Conservation (phyloP, 2,113 vertebrate genomes). For the Campylomormyrus tamandua region DNA sequence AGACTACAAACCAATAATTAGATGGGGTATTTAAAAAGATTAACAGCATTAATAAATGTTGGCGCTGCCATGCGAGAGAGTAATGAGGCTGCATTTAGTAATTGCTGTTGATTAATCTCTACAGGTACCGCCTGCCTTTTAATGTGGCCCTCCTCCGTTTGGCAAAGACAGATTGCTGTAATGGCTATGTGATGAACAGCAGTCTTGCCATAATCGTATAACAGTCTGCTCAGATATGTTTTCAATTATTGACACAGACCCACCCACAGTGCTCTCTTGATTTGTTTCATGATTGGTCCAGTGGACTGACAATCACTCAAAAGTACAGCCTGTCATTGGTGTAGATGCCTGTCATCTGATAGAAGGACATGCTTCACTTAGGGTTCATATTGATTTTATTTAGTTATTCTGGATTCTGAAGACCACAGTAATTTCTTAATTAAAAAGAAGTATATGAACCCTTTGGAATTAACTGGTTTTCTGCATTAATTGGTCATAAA, state of each 20-base stretch:
- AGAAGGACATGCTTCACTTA: background rate
- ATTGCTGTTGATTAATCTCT: slow-evolving; percentile 13
- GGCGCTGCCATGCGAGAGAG: background rate
- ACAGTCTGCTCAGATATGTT: background rate
- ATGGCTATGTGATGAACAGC: background rate
- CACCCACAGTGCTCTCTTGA: background rate
- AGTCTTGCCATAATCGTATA: background rate
- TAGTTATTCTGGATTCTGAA: background rate
- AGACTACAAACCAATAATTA: slow-evolving; percentile 15
- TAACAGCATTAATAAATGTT: slow-evolving; percentile 6
- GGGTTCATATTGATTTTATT: background rate
- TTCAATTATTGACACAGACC: background rate
- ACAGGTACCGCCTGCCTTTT: background rate
- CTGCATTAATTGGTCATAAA: too few species aligned
- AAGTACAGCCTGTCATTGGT: background rate
- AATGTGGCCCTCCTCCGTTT: background rate
- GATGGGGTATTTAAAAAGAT: slow-evolving; percentile 9
- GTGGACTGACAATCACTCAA: background rate
- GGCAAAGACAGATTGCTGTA: background rate
- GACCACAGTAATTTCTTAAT: background rate
- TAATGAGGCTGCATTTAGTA: slow-evolving; percentile 11
- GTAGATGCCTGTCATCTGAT: background rate
- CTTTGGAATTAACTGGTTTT: too few species aligned
- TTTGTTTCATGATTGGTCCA: background rate
- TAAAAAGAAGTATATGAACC: background rate